Evolutionary conservation across 1,140 invertebrate species (phyloP).

Genomic region (Drosophila fuyamai): DNA sequence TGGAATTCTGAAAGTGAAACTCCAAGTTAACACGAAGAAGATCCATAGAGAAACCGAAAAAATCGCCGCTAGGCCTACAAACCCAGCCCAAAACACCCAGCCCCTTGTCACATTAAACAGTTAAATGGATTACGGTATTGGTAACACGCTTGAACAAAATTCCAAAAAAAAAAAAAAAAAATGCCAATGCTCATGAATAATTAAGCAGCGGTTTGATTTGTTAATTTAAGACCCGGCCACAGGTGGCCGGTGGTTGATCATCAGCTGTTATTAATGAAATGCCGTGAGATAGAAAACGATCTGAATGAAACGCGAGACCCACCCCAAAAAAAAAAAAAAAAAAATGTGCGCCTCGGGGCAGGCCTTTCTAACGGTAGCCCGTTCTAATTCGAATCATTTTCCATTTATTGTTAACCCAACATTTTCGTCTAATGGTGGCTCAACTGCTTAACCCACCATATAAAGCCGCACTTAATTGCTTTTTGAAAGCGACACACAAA

Average conservation of each 20-base stretch:
- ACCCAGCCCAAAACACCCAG: constrained; percentile 29
- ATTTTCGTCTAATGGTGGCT: constrained; percentile 14
- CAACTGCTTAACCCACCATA: constrained; percentile 1
- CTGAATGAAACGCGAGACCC: constrained; percentile 19
- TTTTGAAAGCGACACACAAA: constrained; percentile 9
- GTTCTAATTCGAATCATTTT: constrained; percentile 66
- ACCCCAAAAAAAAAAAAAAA: constrained; percentile 9
- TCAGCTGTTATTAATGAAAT: constrained; percentile 50
- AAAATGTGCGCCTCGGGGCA: background rate
- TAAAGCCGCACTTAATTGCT: constrained; percentile 41
- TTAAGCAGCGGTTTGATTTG: constrained; percentile 39
- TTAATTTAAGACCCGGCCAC: constrained; percentile 9
- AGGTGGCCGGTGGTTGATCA: constrained; percentile 39
- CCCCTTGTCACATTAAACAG: constrained; percentile 56
- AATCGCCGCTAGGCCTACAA: constrained; percentile 34
- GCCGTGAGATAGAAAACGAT: constrained; percentile 48
- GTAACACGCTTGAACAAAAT: constrained; percentile 50
- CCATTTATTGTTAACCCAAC: constrained; percentile 14
- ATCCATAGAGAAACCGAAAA: background rate
- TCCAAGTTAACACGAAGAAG: constrained; percentile 10
- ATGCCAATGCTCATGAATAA: constrained; percentile 68
- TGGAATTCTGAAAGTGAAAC: constrained; percentile 64
- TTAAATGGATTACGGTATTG: constrained; percentile 78
- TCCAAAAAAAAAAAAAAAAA: constrained; percentile 15
- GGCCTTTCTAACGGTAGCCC: constrained; percentile 62